Evolutionary conservation across 2,888 invertebrate genomes (phyloP), one percentile per base, ranked within the genome.

Genomic region (Omphaloscelis lunosa): DNA sequence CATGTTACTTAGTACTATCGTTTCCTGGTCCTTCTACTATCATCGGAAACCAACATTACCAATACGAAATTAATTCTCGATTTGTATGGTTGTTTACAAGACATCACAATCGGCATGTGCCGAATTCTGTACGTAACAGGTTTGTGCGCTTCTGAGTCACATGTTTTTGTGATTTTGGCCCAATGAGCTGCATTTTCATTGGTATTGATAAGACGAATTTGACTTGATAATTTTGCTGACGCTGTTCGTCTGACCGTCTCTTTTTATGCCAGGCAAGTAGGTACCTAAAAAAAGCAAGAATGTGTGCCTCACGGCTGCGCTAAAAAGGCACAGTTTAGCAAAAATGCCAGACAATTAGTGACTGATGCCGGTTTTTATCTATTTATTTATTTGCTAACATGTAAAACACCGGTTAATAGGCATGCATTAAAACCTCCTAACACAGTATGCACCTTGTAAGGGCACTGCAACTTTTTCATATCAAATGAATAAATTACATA

Each of bases 61-160:
- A 76, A 45, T 76, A 34, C 12, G 29, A 79, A 69, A 56, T 72
- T n/a, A 61, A 77, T 72, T 65, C 39, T 27, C 34, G 63, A 51
- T 66, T 75, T 77, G 59, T 72, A 53, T 53, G 39, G n/a, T 80
- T 66, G 51, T 72, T 61, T 77, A 71, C 61, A 71, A 72, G 45
- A 48, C 27, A 15, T 58, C 23, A 63, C 70, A 72, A 61, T 82
- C 56, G 29, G 61, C 27, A 72, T 66, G 62, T 70, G 66, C 39
- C 69, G 53, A 77, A 75, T 76, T 62, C 66, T 56, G 61, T 48
- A 23, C 11, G 11, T 56, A 84, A 86, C 72, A 76, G 77, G 77
- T 86, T 84, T 84, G 53, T 41, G 45, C 66, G 68, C 65, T 63
- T 70, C 45, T 71, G 72, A 71, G 59, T 71, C 83, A 77, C 27